Evolutionary conservation across 2,113 vertebrate genomes (phyloP), one percentile per base, ranked within the genome.

Genomic region (Orientallactaga bullata): DNA sequence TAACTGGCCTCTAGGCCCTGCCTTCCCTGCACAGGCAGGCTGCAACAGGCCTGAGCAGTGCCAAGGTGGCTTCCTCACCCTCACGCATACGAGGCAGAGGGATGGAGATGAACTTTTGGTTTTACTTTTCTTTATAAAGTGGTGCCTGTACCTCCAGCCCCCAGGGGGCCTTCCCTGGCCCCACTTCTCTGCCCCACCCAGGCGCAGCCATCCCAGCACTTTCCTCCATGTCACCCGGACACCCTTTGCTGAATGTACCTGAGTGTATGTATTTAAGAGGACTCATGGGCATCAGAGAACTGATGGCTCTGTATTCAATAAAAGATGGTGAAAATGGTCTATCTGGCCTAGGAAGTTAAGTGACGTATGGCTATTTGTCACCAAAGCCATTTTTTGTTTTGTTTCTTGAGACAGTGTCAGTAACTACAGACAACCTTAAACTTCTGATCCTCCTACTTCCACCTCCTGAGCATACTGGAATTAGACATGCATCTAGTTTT

Each of bases 191-290:
- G 71, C 37, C 61, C n/a, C 0, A 83, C 85, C 96, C 85, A n/a
- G 91, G 88, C 96, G 8, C 83, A 96, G 65, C 91, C 95, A 96
- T 95, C 91, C 97, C 91, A 97, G 97, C 97, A 98, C 98, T 98
- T 98, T 97, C 97, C 96, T 96, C 98, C 96, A 97, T 63, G 61
- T 97, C 97, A 97, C 97, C 97, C 93, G 95, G 97, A 97, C 72
- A 98, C 98, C 96, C 96, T 98, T 95, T 97, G 98, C 97, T 26
- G 96, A 98, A 98, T 98, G 98, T 98, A 98, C 98, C 97, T 16
- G 71, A 96, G 93, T 89, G 83, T 95, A 86, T 96, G 96, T 95
- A 96, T 96, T 77, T 90, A 94, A 95, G 94, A 93, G 91, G 95
- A 95, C 73, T 95, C 86, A 32, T 20, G 93, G 97, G 96, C 90